A percentile compares a stretch with the other conserved stretches of the same genome.
These are phyloP conservation scores for Heterohyrax brucei DNA, from an alignment of 2,797 vertebrate species.

Conservation along the genomic window DNA sequence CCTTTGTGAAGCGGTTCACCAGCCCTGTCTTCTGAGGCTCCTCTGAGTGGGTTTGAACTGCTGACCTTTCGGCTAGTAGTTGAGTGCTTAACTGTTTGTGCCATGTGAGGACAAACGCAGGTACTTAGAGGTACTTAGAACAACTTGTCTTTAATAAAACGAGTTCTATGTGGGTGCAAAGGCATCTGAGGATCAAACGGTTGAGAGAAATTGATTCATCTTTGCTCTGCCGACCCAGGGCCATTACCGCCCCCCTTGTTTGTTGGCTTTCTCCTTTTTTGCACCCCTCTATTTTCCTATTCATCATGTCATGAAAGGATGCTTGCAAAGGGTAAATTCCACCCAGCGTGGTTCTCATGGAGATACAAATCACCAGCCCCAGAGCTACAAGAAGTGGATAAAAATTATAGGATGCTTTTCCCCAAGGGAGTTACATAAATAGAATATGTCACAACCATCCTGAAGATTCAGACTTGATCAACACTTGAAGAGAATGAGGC, in stretches of 20 bases:
- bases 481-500: constrained; percentile 76
- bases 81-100: background rate
- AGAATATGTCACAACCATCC: constrained; percentile 82
- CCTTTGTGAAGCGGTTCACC: background rate
- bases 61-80: background rate
- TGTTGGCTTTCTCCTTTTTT: constrained; percentile 50
- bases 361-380: constrained; percentile 80
- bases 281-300: constrained; percentile 76
- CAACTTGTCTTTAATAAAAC: constrained; percentile 60
- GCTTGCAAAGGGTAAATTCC: constrained; percentile 78
- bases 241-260: constrained; percentile 31
- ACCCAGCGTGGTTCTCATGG: constrained; percentile 78
- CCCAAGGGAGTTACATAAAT: constrained; percentile 86
- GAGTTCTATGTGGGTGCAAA: constrained; percentile 13
- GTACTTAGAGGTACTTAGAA: constrained; percentile 37
- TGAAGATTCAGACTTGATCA: constrained; percentile 82
- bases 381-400: constrained; percentile 80
- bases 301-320: constrained; percentile 65
- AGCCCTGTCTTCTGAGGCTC: background rate
- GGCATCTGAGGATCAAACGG: constrained; percentile 24
- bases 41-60: background rate
- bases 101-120: background rate
- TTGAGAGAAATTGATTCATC: background rate
- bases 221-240: background rate
- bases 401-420: constrained; percentile 83